These are phyloP conservation scores for Myotis pilosus DNA, from an alignment of 2,797 vertebrate species.

Conservation along the genomic window DNA sequence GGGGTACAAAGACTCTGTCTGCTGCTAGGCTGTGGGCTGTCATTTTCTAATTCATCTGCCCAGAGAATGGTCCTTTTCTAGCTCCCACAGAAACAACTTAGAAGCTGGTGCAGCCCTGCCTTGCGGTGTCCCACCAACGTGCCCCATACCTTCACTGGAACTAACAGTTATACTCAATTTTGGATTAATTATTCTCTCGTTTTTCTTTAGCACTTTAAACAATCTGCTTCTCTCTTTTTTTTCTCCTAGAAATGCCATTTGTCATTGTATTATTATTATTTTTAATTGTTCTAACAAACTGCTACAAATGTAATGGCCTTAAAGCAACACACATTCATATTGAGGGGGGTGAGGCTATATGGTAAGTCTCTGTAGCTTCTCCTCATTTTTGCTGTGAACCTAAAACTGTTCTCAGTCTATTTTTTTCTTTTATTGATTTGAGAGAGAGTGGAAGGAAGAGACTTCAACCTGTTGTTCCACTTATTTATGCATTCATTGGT, in stretches of 20 bases:
- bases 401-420: not conserved
- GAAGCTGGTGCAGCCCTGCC: not conserved
- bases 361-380: not conserved
- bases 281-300: slow-evolving; percentile 1
- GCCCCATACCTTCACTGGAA: not conserved
- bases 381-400: not conserved
- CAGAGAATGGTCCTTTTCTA: not conserved
- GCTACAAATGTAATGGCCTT: not conserved
- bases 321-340: not conserved
- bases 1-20: not conserved
- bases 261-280: not conserved
- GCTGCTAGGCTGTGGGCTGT: not conserved
- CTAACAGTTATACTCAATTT: slow-evolving; percentile 21
- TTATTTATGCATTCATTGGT: not conserved
- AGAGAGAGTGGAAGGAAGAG: not conserved
- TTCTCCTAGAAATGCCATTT: not conserved
- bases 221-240: not conserved
- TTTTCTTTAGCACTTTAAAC: slow-evolving; percentile 45
- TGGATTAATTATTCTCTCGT: not conserved
- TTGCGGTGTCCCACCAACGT: not conserved
- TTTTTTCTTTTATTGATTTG: not conserved
- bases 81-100: not conserved
- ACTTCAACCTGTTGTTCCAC: not conserved
- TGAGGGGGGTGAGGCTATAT: not conserved
- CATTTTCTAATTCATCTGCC: not conserved